These are phyloP conservation scores for Leptinotarsa haldemani DNA, from an alignment of 2,888 invertebrate genomes.

Conservation along the genomic window DNA sequence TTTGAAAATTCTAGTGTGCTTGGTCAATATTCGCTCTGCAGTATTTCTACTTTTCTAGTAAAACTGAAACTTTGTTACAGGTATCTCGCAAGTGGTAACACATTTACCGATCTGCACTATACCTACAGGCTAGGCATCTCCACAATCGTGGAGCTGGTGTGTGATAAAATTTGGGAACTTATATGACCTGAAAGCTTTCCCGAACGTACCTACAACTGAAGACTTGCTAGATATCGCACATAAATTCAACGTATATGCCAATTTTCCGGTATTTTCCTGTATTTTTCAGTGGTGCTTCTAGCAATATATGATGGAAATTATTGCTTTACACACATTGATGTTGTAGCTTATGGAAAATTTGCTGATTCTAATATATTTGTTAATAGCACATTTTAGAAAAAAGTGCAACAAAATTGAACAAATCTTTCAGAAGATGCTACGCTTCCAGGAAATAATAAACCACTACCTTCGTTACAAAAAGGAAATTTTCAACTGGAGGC, in stretches of 20 bases:
- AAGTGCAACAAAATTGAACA: no score
- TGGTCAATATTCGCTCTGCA: neutral
- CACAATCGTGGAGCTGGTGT: slow-evolving; percentile 3
- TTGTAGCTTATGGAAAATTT: no score
- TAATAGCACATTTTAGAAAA: no score
- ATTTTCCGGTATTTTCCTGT: no score
- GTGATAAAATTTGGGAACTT: slow-evolving; percentile 2
- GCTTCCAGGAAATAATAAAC: no score
- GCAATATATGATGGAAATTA: no score
- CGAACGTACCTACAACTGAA: neutral
- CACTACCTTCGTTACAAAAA: slow-evolving; percentile 2
- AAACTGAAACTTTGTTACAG: neutral
- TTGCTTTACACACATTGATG: no score
- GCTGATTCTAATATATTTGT: no score
- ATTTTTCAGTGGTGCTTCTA: no score
- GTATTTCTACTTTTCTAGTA: no score
- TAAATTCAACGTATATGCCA: slow-evolving; percentile 14
- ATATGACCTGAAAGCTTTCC: slow-evolving; percentile 3
- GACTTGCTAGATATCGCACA: neutral
- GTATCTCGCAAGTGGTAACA: slow-evolving; percentile 32
- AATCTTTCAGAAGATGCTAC: no score
- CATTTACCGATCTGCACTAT: slow-evolving; percentile 31
- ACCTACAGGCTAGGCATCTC: slow-evolving; percentile 14
- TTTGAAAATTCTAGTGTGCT: neutral
- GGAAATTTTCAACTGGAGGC: slow-evolving; percentile 34